These are phyloP conservation scores for Oryzias celebensis DNA, from an alignment of 2,113 vertebrate species.

Conservation along the genomic window DNA sequence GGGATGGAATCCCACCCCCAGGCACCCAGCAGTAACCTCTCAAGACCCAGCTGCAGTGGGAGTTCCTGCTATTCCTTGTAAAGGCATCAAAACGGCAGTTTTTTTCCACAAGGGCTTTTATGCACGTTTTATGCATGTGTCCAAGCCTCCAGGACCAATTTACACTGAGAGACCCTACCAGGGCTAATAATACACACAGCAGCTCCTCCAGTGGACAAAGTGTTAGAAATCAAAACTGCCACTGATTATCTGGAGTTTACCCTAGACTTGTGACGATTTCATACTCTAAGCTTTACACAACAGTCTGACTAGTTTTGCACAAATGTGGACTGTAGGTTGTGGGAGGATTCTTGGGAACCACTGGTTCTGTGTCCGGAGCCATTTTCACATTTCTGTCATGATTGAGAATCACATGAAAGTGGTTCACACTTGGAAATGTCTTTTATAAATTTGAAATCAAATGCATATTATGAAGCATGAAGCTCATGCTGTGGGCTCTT, in stretches of 20 bases:
- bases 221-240: slow-evolving; percentile 21
- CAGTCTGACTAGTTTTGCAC: slow-evolving; percentile 53
- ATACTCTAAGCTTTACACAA: slow-evolving; percentile 11
- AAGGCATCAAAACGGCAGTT: no score
- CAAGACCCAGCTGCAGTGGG: no score
- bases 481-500: background rate
- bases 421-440: slow-evolving; percentile 22
- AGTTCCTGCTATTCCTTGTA: no score
- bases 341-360: slow-evolving; percentile 44
- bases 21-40: no score
- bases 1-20: no score
- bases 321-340: slow-evolving; percentile 18
- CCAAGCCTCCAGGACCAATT: no score
- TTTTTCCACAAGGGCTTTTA: no score
- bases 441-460: background rate
- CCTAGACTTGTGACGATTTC: slow-evolving; percentile 36
- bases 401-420: slow-evolving; percentile 4
- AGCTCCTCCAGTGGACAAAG: slow-evolving; percentile 18
- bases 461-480: background rate
- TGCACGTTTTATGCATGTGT: no score
- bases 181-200: no score
- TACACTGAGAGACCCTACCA: no score
- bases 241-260: slow-evolving; percentile 22
- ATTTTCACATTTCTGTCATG: slow-evolving; percentile 26
- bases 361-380: slow-evolving; percentile 40